Conservation (phyloP, 2,888 invertebrate genomes). For the Zaprionus bogoriensis region DNA sequence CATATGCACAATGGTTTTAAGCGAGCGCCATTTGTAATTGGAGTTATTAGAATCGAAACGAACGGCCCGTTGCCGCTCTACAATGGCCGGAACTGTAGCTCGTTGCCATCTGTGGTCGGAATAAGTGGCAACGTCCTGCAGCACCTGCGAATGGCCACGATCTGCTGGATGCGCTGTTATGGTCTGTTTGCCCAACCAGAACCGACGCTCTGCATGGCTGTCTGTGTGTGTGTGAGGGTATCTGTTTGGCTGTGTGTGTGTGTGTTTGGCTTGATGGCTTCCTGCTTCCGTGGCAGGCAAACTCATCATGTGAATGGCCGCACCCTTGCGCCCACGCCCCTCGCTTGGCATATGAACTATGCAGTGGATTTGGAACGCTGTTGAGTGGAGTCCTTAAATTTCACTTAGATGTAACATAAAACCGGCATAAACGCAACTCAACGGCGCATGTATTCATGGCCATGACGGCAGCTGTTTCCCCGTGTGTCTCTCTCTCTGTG, state of each 20-base stretch:
- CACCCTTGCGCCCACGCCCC: slow-evolving; percentile 18
- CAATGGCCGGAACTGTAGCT: slow-evolving; percentile 39
- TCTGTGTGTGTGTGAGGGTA: slow-evolving; percentile 11
- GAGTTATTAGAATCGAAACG: slow-evolving; percentile 76
- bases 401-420: slow-evolving; percentile 79
- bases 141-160: slow-evolving; percentile 47
- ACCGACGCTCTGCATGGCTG: background rate
- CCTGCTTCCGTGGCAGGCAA: slow-evolving; percentile 66
- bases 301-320: slow-evolving; percentile 64
- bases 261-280: slow-evolving; percentile 61
- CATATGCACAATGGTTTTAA: slow-evolving; percentile 67
- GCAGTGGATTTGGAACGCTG: slow-evolving; percentile 66
- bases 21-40: slow-evolving; percentile 70
- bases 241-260: slow-evolving; percentile 4
- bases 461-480: slow-evolving; percentile 41
- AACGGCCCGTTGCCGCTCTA: slow-evolving; percentile 29
- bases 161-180: slow-evolving; percentile 18
- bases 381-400: slow-evolving; percentile 79
- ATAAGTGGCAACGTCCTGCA: slow-evolving; percentile 67
- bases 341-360: slow-evolving; percentile 52
- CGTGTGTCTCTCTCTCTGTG: slow-evolving; percentile 9
- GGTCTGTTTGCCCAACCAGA: slow-evolving; percentile 6
- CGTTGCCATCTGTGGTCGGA: slow-evolving; percentile 50
- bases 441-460: slow-evolving; percentile 72
- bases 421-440: slow-evolving; percentile 71